Evolutionary conservation across 2,888 invertebrate species (phyloP).

Genomic region (Phyllotreta cruciferae): DNA sequence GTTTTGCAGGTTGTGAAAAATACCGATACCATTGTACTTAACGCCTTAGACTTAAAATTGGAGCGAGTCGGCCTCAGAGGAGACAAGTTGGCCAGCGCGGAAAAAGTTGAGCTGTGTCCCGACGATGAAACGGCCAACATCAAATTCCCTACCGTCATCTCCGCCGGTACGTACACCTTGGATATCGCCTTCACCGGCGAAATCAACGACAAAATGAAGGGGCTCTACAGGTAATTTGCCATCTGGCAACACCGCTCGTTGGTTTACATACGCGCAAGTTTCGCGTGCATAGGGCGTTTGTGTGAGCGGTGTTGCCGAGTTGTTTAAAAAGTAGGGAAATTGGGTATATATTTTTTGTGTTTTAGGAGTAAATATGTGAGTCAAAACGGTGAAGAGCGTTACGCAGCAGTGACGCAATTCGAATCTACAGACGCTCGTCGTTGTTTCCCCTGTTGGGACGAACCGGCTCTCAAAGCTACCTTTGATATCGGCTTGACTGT

Average conservation of each 20-base stretch:
- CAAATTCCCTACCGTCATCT: conserved; percentile 68
- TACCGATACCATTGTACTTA: conserved; percentile 75
- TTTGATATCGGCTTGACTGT: conserved; percentile 89
- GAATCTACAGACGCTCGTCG: conserved; percentile 87
- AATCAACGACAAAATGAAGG: conserved; percentile 92
- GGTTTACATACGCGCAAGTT: neutral
- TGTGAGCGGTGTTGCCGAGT: neutral
- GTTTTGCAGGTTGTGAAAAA: conserved; percentile 71
- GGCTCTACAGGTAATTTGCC: conserved; percentile 76
- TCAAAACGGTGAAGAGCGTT: conserved; percentile 76
- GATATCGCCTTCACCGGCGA: conserved; percentile 79
- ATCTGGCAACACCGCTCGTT: neutral
- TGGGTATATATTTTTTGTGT: conserved; percentile 14
- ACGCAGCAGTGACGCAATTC: conserved; percentile 91
- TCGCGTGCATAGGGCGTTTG: neutral
- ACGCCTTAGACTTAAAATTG: conserved; percentile 79
- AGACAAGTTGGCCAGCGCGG: conserved; percentile 58
- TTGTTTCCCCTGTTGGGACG: conserved; percentile 98
- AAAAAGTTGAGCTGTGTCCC: conserved; percentile 55
- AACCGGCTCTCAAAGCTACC: conserved; percentile 93
- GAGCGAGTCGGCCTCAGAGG: conserved; percentile 66
- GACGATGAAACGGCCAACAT: conserved; percentile 76
- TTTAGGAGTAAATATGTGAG: conserved; percentile 88
- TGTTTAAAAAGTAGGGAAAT: conserved; percentile 1
- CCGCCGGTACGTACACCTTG: conserved; percentile 67